Evolutionary conservation across 1,140 invertebrate species (phyloP), one percentile per base, ranked within the genome.

Genomic region (Drosophila lini): DNA sequence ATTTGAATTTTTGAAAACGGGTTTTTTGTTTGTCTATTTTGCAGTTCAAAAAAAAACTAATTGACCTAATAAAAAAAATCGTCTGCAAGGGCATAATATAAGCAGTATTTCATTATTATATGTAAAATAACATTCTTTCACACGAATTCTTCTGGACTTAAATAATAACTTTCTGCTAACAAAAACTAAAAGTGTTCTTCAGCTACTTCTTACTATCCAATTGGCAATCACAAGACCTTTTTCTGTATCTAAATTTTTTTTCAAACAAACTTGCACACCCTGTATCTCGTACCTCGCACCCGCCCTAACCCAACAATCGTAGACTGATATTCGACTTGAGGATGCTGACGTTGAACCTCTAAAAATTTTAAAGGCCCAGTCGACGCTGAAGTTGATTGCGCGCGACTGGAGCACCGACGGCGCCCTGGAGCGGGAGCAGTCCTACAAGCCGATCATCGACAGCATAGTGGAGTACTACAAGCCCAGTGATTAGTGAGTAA

Each of bases 401-500:
- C 93, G 99, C 25, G 99, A 99, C 93, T 99, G 99, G 99, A 98
- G 97, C 83, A 91, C 93, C 0, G 95, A 96, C 61, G 98, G 98
- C 1, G 94, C 94, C 5, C 92, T 94, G 3, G 99, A 99, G 93
- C 93, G 99, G 47, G 93, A 95, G 31, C 95, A 97, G 22, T 99
- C 97, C 91, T 99, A 99, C 93, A 94, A 95, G 69, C 98, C 97
- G 5, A 98, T 99, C 42, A 94, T 99, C 16, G 94, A 97, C 55
- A 97, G 97, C 93, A 95, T 99, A 50, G 93, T 96, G 50, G 84
- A 93, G 42, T 93, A 95, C 64, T 99, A 96, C 93, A 96, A 97
- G 41, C 74, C 92, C 8, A 93, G 94, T 31, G 80, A 92, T 31
- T 82, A 74, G 92, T 92, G 28, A 91, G 91, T 82, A 44, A 8